phyloP scores from a whole-genome alignment of 1,140 invertebrate species.

The Drosophila sechellia region DNA sequence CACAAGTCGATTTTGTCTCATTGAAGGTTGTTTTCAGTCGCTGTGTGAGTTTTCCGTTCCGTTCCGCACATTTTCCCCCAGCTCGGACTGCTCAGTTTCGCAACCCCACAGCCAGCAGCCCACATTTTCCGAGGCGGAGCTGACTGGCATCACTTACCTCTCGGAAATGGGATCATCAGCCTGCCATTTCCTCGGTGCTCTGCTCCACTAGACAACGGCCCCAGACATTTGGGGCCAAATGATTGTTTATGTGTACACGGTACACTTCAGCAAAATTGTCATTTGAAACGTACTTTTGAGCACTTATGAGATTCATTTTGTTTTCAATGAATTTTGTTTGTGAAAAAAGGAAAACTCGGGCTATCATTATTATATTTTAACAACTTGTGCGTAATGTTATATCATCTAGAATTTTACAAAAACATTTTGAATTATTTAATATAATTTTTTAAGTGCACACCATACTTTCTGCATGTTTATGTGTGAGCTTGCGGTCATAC shows the following conservation, averaged over 20 bases:
- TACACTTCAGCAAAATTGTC: conserved; percentile 14
- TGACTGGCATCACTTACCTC: conserved; percentile 83
- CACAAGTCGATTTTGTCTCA: conserved; percentile 74
- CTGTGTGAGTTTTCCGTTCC: conserved; percentile 31
- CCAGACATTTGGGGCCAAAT: conserved; percentile 72
- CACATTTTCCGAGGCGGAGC: conserved; percentile 23
- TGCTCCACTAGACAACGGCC: conserved; percentile 72
- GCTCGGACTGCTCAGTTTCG: conserved; percentile 8
- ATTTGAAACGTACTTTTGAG: background rate
- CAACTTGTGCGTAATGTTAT: no score
- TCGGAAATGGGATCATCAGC: conserved; percentile 84
- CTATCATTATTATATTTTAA: no score
- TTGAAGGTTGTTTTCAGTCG: conserved; percentile 64
- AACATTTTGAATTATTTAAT: background rate
- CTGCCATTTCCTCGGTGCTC: conserved; percentile 77
- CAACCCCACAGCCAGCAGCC: no score
- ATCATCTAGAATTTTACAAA: no score
- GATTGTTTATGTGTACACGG: conserved; percentile 70
- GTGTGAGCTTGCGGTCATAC: conserved; percentile 51
- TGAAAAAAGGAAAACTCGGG: background rate
- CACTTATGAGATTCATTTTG: background rate
- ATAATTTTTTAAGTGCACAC: background rate
- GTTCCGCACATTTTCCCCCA: conserved; percentile 44
- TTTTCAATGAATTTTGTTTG: background rate
- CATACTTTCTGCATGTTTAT: conserved; percentile 21